These are phyloP conservation scores for Saturnia pavonia DNA, from an alignment of 2,888 invertebrate genomes.

Conservation along the genomic window DNA sequence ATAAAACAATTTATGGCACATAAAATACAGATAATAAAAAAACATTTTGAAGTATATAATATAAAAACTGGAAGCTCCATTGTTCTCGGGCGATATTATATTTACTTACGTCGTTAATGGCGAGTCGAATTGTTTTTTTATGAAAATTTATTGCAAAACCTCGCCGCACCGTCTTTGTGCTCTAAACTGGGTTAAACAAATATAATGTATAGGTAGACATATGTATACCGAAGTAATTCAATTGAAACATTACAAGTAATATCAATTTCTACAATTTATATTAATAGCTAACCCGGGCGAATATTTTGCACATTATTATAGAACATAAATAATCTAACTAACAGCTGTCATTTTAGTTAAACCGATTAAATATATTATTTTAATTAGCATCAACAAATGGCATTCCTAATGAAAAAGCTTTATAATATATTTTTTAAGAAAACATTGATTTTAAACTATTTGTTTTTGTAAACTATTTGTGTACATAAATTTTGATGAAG, in stretches of 20 bases:
- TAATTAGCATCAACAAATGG: too few species aligned
- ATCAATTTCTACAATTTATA: background rate
- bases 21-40: background rate
- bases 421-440: too few species aligned
- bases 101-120: slow-evolving; percentile 20
- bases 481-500: too few species aligned
- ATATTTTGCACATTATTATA: background rate
- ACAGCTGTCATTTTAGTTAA: too few species aligned
- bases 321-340: too few species aligned
- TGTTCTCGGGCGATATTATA: slow-evolving; percentile 12
- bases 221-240: background rate
- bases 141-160: slow-evolving; percentile 31
- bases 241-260: background rate
- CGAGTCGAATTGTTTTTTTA: slow-evolving; percentile 28
- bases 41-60: slow-evolving; percentile 7
- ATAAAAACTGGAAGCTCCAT: slow-evolving; percentile 2
- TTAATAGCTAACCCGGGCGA: background rate
- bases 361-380: too few species aligned
- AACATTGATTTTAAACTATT: too few species aligned
- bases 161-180: slow-evolving; percentile 20
- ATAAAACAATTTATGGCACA: background rate
- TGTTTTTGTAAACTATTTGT: too few species aligned
- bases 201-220: background rate
- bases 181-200: slow-evolving; percentile 34
- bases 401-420: too few species aligned